Evolutionary conservation across 2,888 invertebrate genomes (phyloP).

Genomic region (Agrotis clavis): DNA sequence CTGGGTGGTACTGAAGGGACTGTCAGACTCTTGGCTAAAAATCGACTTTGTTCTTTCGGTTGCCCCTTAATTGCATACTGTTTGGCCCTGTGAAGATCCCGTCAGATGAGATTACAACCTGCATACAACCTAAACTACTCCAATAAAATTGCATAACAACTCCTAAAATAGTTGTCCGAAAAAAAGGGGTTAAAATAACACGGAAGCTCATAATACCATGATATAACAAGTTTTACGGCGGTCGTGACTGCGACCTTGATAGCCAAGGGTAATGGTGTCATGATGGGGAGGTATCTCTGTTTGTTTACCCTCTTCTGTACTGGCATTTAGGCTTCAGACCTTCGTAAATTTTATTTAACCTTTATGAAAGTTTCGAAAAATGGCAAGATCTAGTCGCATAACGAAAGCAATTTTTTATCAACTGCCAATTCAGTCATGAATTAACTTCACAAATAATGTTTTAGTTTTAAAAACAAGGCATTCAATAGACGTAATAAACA

Average conservation of each 20-base stretch:
- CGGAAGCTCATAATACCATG: constrained; percentile 38
- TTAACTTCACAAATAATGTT: not conserved
- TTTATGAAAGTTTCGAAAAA: not conserved
- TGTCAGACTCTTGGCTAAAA: no score
- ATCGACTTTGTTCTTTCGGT: no score
- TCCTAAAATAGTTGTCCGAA: not conserved
- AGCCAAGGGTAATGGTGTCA: constrained; percentile 23
- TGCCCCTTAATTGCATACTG: no score
- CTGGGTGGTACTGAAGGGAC: no score
- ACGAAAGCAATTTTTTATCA: constrained; percentile 9
- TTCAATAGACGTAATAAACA: not conserved
- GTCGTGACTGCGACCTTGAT: constrained; percentile 55
- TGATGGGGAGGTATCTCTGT: constrained; percentile 11
- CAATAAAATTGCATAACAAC: not conserved
- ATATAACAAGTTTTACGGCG: constrained; percentile 47
- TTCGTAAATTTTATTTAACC: not conserved
- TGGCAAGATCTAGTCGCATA: not conserved
- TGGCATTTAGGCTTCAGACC: not conserved
- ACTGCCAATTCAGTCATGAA: not conserved
- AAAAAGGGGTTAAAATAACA: constrained; percentile 8
- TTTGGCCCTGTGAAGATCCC: no score
- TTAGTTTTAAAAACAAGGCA: not conserved
- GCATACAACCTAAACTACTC: not conserved
- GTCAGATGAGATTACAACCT: no score
- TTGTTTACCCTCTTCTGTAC: constrained; percentile 16